Base-by-base conservation (phyloP, 2,113 vertebrate genomes). In the Gambusia holbrooki region DNA sequence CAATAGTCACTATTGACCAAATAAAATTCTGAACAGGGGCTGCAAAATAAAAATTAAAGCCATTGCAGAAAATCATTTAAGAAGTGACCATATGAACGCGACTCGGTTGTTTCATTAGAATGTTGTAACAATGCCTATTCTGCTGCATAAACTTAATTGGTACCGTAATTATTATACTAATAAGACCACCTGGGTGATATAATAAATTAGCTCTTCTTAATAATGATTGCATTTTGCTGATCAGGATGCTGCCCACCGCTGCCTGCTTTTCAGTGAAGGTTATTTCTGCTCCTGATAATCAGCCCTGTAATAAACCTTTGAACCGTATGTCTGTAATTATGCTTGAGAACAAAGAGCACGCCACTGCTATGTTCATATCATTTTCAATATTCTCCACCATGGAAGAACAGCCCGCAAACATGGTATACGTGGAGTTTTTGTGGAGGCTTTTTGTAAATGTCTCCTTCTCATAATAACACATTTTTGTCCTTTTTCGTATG, bases 221-320 rank as follows among this genome's bases (percentile, higher is more conserved):
- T 29, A 66, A 14, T 66, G 29, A 61, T 76, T 37, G 9, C 15
- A 22, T 65, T 25, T 48, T 54, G 65, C 45, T 72, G 32, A 68
- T 64, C 27, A 33, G 4, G 4, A 25, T 61, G 64, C 64, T 22
- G 54, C 64, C 45, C 45, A 67, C 76, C 86, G 33, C 27, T 6
- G 80, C 67, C 22, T 60, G 68, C 33, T n/a, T 45, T 35, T 61
- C 73, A 71, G 61, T 32, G 30, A 58, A 74, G 37, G 27, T 42
- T 67, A 48, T 48, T 48, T 4, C 60, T 12, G 5, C 32, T 69
- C 67, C 61, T 78, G 84, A 89, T 81, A 82, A 84, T 54, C 30
- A 62, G n/a, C 33, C 6, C 61, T 63, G 40, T 66, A 84, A 89
- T 92, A 89, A 93, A 94, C 90, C 92, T 94, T 93, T 93, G 92